phyloP scores from a whole-genome alignment of 2,888 invertebrate species.

The Pachymerium ferrugineum region DNA sequence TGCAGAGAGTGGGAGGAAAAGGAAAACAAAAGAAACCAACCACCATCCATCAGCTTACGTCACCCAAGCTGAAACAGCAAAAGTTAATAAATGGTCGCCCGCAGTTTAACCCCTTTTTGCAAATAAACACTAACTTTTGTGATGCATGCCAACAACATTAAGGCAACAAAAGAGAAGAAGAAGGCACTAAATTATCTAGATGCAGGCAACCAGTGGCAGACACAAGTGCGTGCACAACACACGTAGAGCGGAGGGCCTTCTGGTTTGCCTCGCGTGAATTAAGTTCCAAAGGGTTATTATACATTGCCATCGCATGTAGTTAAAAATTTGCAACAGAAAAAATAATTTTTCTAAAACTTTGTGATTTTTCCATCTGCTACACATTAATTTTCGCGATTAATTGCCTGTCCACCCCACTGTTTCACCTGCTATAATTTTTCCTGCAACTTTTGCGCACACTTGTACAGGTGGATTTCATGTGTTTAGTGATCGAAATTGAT shows the following conservation, averaged over 20 bases:
- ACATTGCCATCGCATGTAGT: background rate
- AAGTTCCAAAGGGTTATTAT: background rate
- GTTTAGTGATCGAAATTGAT: background rate
- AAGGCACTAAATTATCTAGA: conserved; percentile 4
- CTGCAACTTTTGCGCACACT: background rate
- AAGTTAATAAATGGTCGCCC: conserved; percentile 30
- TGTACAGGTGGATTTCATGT: background rate
- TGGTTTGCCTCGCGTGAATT: background rate
- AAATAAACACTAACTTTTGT: conserved; percentile 32
- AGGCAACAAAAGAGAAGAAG: conserved; percentile 20
- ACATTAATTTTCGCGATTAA: background rate
- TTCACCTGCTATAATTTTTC: background rate
- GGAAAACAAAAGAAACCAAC: conserved; percentile 1
- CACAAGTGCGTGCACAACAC: background rate
- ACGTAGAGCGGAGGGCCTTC: background rate
- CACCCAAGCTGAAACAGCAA: conserved; percentile 11
- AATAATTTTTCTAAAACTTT: background rate
- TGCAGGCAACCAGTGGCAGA: conserved; percentile 15
- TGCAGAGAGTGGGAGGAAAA: background rate
- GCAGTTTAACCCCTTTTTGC: conserved; percentile 32
- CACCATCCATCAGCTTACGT: conserved; percentile 18
- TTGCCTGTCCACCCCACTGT: background rate
- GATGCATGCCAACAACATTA: conserved; percentile 23
- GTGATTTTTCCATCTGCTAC: background rate
- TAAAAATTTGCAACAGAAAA: background rate